A percentile compares a stretch with the other conserved stretches of the same genome.
These are phyloP conservation scores for Sesia apiformis DNA, from an alignment of 2,888 invertebrate genomes.

Conservation along the genomic window DNA sequence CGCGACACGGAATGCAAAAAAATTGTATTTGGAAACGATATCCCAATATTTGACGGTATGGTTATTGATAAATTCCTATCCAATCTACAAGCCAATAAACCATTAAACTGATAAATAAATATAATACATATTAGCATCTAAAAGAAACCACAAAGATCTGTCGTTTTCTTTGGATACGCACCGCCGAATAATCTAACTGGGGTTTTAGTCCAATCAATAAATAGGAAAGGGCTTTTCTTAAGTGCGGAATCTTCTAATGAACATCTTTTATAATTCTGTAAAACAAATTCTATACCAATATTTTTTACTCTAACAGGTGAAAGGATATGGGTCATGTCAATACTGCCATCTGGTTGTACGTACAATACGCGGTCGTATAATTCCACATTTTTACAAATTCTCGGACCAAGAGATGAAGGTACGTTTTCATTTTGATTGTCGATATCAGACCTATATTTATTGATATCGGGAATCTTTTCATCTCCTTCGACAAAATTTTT, in stretches of 20 bases:
- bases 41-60: no score
- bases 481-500: constrained; percentile 49
- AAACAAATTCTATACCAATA: constrained; percentile 45
- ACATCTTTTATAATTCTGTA: constrained; percentile 55
- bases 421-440: constrained; percentile 25
- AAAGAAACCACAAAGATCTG: constrained; percentile 75
- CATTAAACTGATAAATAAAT: background rate
- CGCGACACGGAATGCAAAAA: no score
- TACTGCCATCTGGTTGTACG: constrained; percentile 49
- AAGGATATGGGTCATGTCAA: constrained; percentile 42
- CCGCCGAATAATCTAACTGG: constrained; percentile 81
- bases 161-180: constrained; percentile 74
- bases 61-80: no score
- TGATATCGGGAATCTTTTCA: constrained; percentile 49
- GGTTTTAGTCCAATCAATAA: constrained; percentile 79
- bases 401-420: constrained; percentile 37
- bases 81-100: no score
- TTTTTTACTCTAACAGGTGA: constrained; percentile 48
- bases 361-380: constrained; percentile 39
- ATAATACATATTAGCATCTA: constrained; percentile 10
- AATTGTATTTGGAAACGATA: no score
- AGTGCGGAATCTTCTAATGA: constrained; percentile 39
- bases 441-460: constrained; percentile 43
- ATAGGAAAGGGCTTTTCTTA: constrained; percentile 32
- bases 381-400: constrained; percentile 50